Evolutionary conservation across 2,888 invertebrate species (phyloP), one percentile per base, ranked within the genome.

Genomic region (Siphlonurus alternatus): DNA sequence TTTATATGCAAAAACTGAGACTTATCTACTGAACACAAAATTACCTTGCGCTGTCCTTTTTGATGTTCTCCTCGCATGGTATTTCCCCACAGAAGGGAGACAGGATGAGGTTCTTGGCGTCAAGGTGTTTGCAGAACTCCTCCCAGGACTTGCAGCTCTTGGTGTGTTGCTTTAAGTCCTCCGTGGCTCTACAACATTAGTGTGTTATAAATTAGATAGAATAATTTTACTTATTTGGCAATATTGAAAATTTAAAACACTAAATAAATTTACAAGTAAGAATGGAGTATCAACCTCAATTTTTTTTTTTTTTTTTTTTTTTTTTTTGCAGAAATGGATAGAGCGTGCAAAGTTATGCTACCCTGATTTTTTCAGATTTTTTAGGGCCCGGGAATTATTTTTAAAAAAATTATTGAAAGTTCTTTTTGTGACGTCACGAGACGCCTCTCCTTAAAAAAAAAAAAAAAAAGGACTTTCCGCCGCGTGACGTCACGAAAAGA

Each of bases 11-110:
- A n/a, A n/a, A n/a, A n/a, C n/a, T n/a, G n/a, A n/a, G n/a, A n/a
- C n/a, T n/a, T n/a, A n/a, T n/a, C n/a, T n/a, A n/a, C n/a, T n/a
- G n/a, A n/a, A n/a, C n/a, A n/a, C n/a, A n/a, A 15, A 59, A 69
- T 72, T 79, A 91, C 90, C 88, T 87, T 24, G 93, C 87, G 76
- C 95, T 97, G 68, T 96, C 93, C 65, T 90, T 88, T 79, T 99
- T 99, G 73, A 99, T 97, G 69, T 83, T 84, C 67, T 98, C 98
- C 76, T 99, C 99, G 73, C 99, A 99, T 0, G 80, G 75, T 5
- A 79, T 82, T 1, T 85, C 86, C 0, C 96, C 98, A 74, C 99
- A 99, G 83, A 96, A 99, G 1, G 99, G 97, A 20, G 94, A 83
- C 68, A 96, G 76, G n/a, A 99, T 82, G 19, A 99, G 83, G 74